Conservation (phyloP, 2,888 invertebrate species). For the Pristionchus maxplancki region DNA sequence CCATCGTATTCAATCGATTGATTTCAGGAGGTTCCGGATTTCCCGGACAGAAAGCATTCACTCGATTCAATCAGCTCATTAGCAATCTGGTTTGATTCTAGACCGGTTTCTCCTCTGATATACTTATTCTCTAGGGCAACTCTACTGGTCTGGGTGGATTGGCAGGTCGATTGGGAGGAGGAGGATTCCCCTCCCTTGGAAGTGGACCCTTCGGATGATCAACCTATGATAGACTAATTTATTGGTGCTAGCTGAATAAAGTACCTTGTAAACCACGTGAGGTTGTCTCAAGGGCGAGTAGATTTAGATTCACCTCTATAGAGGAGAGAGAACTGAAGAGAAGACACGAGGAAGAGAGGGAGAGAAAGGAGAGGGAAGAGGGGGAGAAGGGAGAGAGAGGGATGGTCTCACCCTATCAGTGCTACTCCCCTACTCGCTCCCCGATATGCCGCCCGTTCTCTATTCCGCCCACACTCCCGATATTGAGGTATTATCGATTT, state of each 20-base stretch:
- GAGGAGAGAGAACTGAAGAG: not conserved
- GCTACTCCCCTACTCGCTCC: slow-evolving; percentile 31
- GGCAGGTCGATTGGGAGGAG: not conserved
- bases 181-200: not conserved
- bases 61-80: not conserved
- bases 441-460: slow-evolving; percentile 42
- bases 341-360: not conserved
- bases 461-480: slow-evolving; percentile 60
- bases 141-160: not conserved
- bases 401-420: slow-evolving; percentile 39
- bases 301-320: too few species aligned
- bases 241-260: slow-evolving; percentile 17
- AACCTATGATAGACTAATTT: not conserved
- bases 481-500: slow-evolving; percentile 61
- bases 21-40: slow-evolving; percentile 27
- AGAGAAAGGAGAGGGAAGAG: not conserved
- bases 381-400: not conserved
- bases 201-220: not conserved
- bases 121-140: not conserved
- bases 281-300: slow-evolving; percentile 13
- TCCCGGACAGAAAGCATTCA: slow-evolving; percentile 10
- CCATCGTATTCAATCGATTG: not conserved
- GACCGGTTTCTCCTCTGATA: not conserved
- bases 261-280: slow-evolving; percentile 35
- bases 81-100: not conserved